Conservation (phyloP, 2,797 vertebrate genomes). For the Coccyzus lansbergi region DNA sequence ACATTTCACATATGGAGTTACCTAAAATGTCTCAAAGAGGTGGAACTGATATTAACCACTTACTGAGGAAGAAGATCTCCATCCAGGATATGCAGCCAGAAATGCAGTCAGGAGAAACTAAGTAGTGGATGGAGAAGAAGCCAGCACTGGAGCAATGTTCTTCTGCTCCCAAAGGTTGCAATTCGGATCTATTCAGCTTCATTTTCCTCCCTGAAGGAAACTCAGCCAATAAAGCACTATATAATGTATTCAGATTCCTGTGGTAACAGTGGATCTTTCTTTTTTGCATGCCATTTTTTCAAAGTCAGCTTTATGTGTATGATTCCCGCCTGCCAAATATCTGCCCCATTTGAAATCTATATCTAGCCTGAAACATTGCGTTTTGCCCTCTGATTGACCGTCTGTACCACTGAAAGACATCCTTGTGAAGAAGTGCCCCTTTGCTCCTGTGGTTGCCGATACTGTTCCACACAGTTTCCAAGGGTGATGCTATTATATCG, state of each 20-base stretch:
- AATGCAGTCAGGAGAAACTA: not conserved
- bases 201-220: conserved; percentile 14
- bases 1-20: not conserved
- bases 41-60: not conserved
- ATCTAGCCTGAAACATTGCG: conserved; percentile 68
- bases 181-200: not conserved
- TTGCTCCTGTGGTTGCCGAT: conserved; percentile 74
- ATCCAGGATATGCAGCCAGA: not conserved
- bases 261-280: conserved; percentile 54
- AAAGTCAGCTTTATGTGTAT: conserved; percentile 66
- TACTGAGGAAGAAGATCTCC: not conserved
- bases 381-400: conserved; percentile 79
- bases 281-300: conserved; percentile 56
- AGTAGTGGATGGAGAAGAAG: not conserved
- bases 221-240: conserved; percentile 21
- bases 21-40: not conserved
- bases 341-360: conserved; percentile 66
- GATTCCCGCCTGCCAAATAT: conserved; percentile 71
- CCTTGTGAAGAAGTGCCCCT: conserved; percentile 75
- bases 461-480: conserved; percentile 72
- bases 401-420: conserved; percentile 78
- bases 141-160: not conserved
- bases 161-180: not conserved
- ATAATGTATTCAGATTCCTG: conserved; percentile 53
- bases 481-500: conserved; percentile 72